Conservation (phyloP, 1,140 invertebrate genomes). For the Brachionus angularis region DNA sequence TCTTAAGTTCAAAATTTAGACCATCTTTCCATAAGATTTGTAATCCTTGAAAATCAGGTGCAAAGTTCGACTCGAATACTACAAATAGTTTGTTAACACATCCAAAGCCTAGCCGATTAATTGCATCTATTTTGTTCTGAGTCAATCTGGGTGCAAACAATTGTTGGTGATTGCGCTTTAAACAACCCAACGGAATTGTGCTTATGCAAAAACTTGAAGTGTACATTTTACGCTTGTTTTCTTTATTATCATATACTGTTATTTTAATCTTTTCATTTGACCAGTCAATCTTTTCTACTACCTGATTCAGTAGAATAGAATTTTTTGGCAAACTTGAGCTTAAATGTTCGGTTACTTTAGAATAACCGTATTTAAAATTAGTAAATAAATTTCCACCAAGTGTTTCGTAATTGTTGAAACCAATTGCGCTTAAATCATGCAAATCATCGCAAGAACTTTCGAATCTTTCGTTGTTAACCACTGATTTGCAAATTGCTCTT, state of each 20-base stretch:
- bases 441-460: slow-evolving; percentile 26
- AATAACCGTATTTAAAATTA: slow-evolving; percentile 20
- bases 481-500: neutral
- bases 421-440: slow-evolving; percentile 15
- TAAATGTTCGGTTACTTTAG: slow-evolving; percentile 24
- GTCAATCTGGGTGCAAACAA: slow-evolving; percentile 9
- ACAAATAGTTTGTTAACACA: slow-evolving; percentile 38
- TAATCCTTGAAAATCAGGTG: slow-evolving; percentile 12
- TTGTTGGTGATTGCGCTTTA: neutral
- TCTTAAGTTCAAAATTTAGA: slow-evolving; percentile 2
- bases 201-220: neutral
- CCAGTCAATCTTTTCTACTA: slow-evolving; percentile 27
- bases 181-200: slow-evolving; percentile 9
- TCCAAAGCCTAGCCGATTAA: slow-evolving; percentile 3
- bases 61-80: neutral
- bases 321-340: neutral
- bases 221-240: neutral
- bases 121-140: neutral
- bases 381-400: slow-evolving; percentile 9
- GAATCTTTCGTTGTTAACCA: slow-evolving; percentile 4
- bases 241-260: neutral
- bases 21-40: slow-evolving; percentile 34
- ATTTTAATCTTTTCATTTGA: neutral
- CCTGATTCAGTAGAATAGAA: neutral
- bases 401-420: slow-evolving; percentile 34